phyloP scores from a whole-genome alignment of 2,888 invertebrate species.

The Hemithea aestivaria region DNA sequence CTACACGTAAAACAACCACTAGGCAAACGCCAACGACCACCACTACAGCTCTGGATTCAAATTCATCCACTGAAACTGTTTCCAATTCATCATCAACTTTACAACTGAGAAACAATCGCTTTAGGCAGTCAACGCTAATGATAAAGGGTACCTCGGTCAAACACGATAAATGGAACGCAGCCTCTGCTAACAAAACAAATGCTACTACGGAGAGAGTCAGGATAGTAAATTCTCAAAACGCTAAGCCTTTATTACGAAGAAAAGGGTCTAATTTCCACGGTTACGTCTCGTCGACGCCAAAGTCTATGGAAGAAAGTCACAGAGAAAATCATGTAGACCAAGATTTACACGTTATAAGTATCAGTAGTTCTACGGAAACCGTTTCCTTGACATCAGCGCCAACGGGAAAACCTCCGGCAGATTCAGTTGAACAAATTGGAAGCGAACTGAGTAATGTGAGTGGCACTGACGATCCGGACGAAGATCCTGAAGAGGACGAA shows the following conservation, averaged over 20 bases:
- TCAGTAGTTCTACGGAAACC: slow-evolving; percentile 22
- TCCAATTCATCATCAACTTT: slow-evolving; percentile 29
- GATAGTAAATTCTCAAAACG: slow-evolving; percentile 24
- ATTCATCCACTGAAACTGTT: slow-evolving; percentile 24
- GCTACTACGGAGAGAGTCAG: slow-evolving; percentile 35
- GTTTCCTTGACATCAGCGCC: slow-evolving; percentile 21
- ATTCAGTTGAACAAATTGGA: slow-evolving; percentile 36
- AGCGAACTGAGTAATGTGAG: slow-evolving; percentile 20
- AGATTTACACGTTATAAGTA: slow-evolving; percentile 25
- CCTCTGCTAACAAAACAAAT: slow-evolving; percentile 18
- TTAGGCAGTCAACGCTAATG: slow-evolving; percentile 64
- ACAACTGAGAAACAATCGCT: slow-evolving; percentile 55
- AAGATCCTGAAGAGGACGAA: slow-evolving; percentile 13
- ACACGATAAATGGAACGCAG: slow-evolving; percentile 61
- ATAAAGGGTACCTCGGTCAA: slow-evolving; percentile 70
- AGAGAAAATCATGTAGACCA: slow-evolving; percentile 42
- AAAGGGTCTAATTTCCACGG: slow-evolving; percentile 70
- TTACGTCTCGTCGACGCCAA: slow-evolving; percentile 49
- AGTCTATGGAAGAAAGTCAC: slow-evolving; percentile 35
- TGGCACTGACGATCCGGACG: slow-evolving; percentile 12
- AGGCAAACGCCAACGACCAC: slow-evolving; percentile 26
- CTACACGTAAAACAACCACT: slow-evolving; percentile 27
- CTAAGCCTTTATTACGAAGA: slow-evolving; percentile 33
- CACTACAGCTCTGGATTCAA: background rate
- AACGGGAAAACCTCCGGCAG: slow-evolving; percentile 34